phyloP scores from a whole-genome alignment of 1,140 invertebrate species.

The Lepidurus couesii region DNA sequence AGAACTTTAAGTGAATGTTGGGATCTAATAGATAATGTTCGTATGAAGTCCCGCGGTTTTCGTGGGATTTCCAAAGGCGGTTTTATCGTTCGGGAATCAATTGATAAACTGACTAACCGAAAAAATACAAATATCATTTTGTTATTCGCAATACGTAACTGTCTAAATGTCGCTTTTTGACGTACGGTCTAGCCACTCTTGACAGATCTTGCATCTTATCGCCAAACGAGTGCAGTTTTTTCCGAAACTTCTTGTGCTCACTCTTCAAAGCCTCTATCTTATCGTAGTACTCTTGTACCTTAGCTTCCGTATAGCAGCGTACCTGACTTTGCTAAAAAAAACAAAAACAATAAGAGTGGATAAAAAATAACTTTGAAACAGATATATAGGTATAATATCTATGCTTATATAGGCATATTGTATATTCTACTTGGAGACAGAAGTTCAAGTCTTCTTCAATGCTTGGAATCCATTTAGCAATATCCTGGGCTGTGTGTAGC shows the following conservation, averaged over 20 bases:
- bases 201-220: background rate
- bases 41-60: too few relatives aligned
- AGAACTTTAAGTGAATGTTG: too few relatives aligned
- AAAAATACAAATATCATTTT: too few relatives aligned
- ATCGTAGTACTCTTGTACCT: slow-evolving; percentile 13
- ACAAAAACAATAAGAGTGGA: background rate
- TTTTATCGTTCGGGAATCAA: too few relatives aligned
- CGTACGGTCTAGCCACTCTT: background rate
- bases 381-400: too few relatives aligned
- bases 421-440: background rate
- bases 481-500: background rate
- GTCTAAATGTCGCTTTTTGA: background rate
- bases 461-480: background rate
- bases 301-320: background rate
- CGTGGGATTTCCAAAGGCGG: too few relatives aligned
- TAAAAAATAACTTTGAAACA: too few relatives aligned
- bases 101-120: too few relatives aligned
- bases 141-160: background rate
- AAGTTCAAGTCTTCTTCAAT: slow-evolving; percentile 1
- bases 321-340: slow-evolving; percentile 14
- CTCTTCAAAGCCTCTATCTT: background rate
- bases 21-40: too few relatives aligned
- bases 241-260: background rate
- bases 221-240: background rate
- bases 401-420: background rate